Evolutionary conservation across 92 coral and sea anemone species (phyloP).

Genomic region (Pocillopora meandrina): DNA sequence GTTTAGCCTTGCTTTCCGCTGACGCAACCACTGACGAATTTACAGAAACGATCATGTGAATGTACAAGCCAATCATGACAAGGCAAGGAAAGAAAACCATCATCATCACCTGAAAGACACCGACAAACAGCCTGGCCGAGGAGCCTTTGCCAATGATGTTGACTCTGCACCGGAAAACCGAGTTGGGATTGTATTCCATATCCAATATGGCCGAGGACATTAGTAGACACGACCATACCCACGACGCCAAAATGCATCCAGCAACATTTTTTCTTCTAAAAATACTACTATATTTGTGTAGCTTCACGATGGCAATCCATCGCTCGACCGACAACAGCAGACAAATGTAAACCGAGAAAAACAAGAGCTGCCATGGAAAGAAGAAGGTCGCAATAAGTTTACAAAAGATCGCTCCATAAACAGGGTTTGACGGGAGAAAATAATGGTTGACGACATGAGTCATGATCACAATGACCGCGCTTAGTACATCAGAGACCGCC

Average conservation of each 20-base stretch:
- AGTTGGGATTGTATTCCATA: not conserved
- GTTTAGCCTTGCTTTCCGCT: constrained; percentile 27
- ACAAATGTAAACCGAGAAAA: constrained; percentile 71
- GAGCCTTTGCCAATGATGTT: not conserved
- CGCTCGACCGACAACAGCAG: constrained; percentile 82
- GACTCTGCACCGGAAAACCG: not conserved
- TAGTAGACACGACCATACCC: constrained; percentile 48
- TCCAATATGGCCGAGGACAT: not conserved
- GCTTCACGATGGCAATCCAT: constrained; percentile 84
- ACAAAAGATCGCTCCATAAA: constrained; percentile 68
- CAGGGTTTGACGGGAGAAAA: constrained; percentile 16
- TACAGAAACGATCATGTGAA: constrained; percentile 48
- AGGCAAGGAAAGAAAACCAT: constrained; percentile 45
- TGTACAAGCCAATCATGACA: constrained; percentile 54
- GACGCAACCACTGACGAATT: constrained; percentile 24
- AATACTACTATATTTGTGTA: constrained; percentile 58
- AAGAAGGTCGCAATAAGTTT: constrained; percentile 61
- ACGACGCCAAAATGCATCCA: constrained; percentile 53
- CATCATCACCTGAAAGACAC: constrained; percentile 39
- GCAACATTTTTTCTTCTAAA: constrained; percentile 49
- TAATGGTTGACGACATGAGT: constrained; percentile 9
- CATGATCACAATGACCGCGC: constrained; percentile 16
- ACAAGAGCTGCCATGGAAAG: constrained; percentile 65
- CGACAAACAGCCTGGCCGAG: not conserved
- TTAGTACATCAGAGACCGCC: constrained; percentile 36